phyloP scores from a whole-genome alignment of 2,888 invertebrate species.

The Onthophagus sagittarius region DNA sequence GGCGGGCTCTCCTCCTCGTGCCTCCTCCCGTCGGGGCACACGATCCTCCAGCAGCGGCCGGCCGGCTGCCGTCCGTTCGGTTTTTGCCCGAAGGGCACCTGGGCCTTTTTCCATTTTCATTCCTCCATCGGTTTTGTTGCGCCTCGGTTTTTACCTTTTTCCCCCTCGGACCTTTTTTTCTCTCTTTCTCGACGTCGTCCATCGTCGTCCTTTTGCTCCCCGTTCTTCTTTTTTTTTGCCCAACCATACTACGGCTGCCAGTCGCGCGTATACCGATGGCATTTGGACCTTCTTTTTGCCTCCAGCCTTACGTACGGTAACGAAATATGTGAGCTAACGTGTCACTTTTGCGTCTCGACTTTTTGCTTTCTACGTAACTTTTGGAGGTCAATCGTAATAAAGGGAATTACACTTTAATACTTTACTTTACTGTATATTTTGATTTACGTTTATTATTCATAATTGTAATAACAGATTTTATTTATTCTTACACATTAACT shows the following conservation, averaged over 20 bases:
- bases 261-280: background rate
- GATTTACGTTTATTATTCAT: too few relatives aligned
- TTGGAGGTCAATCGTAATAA: background rate
- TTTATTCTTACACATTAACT: too few relatives aligned
- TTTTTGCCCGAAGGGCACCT: background rate
- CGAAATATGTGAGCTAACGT: background rate
- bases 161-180: background rate
- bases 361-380: background rate
- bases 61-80: background rate
- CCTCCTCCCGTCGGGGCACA: slow-evolving; percentile 8
- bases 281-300: background rate
- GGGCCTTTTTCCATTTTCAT: slow-evolving; percentile 8
- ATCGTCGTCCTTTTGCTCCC: background rate
- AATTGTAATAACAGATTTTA: background rate
- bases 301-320: background rate
- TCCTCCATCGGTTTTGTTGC: background rate
- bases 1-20: slow-evolving; percentile 12
- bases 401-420: background rate
- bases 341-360: background rate
- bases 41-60: slow-evolving; percentile 1
- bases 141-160: background rate
- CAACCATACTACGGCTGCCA: background rate
- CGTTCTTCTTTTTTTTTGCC: background rate
- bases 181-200: background rate
- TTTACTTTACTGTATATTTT: too few relatives aligned